phyloP scores from a whole-genome alignment of 2,888 invertebrate genomes.

The Aphodius granarius region DNA sequence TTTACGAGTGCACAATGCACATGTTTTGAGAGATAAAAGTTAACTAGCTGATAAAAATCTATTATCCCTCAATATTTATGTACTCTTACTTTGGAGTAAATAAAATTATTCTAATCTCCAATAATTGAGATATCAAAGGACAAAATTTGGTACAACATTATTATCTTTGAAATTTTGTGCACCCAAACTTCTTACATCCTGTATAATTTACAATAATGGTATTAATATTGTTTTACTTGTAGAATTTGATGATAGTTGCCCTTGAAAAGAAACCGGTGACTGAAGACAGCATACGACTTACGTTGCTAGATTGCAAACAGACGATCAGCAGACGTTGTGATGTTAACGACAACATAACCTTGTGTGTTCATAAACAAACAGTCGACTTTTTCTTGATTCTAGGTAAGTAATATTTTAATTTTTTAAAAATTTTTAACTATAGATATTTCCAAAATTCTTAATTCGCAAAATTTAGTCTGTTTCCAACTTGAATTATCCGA shows the following conservation, averaged over 20 bases:
- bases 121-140: too few species aligned
- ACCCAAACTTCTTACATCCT: background rate
- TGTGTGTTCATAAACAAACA: slow-evolving; percentile 38
- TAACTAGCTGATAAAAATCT: background rate
- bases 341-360: slow-evolving; percentile 43
- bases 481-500: slow-evolving; percentile 28
- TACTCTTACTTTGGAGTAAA: too few species aligned
- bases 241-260: slow-evolving; percentile 29
- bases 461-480: slow-evolving; percentile 36
- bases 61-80: too few species aligned
- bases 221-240: slow-evolving; percentile 15
- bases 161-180: too few species aligned
- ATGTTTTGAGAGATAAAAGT: background rate
- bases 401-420: slow-evolving; percentile 37
- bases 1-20: too few species aligned
- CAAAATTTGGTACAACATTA: too few species aligned
- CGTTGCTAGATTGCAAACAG: slow-evolving; percentile 32
- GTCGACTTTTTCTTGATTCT: slow-evolving; percentile 43
- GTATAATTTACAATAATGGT: background rate
- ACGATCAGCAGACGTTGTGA: slow-evolving; percentile 46
- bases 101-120: too few species aligned
- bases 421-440: background rate
- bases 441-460: background rate
- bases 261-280: slow-evolving; percentile 18
- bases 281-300: background rate